Base-by-base conservation (phyloP, 2,888 invertebrate genomes). In the Leptothorax acervorum region DNA sequence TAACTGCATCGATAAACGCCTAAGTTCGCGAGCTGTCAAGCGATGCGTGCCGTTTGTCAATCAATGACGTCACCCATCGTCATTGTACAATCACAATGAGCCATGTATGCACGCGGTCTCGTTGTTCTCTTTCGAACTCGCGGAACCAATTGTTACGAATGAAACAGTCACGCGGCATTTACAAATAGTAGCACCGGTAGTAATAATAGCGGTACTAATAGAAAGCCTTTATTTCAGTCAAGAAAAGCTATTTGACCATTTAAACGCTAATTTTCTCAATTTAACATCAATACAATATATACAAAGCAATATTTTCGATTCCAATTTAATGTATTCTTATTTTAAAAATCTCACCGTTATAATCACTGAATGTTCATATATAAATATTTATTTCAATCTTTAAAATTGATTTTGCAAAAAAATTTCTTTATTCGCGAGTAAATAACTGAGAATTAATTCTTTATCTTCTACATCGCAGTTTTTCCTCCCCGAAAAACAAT, bases 11-110 rank as follows among this genome's bases (percentile, higher is more conserved):
- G 71, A 57, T 79, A 79, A 79, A 48, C 57, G 45, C 35, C 28
- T 15, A 57, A 66, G 39, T 15, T 76, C 51, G 55, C 78, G 15
- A 42, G n/a, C 53, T 78, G 45, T 57, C 78, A 78, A 78, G 68
- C 57, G 45, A 70, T n/a, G 12, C 55, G 18, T 45, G 68, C 53
- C 53, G n/a, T 55, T 78, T 78, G 57, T 57, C 42, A 65, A 57
- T 12, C 79, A 35, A 35, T 79, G 79, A 60, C 35, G 57, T 79
- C 73, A 79, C 18, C 23, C 18, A n/a, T 71, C 23, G 78, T 48
- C 57, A 71, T 71, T 79, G 71, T 71, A 39, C 48, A 48, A 79
- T 79, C 71, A 71, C 57, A 71, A 71, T 57, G 31, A 6, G 15
- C 31, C 45, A 4, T 12, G 35, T 60, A 11, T n/a, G 18, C 35